Conservation (phyloP, 2,797 vertebrate species). For the Threskiornis aethiopicus region DNA sequence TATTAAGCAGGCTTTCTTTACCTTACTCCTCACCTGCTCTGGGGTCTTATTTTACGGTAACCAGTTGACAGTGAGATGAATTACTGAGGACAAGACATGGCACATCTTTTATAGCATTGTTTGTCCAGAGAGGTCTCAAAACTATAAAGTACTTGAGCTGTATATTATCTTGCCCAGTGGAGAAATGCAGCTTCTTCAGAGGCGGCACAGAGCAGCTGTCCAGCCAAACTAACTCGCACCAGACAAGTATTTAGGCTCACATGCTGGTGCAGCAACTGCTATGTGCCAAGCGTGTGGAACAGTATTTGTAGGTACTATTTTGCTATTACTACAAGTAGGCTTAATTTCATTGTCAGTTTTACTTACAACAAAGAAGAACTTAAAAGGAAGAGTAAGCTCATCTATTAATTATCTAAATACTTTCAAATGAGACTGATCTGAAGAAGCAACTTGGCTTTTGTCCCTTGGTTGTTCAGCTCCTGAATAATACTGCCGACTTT, state of each 20-base stretch:
- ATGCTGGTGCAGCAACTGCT: background rate
- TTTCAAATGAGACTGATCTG: background rate
- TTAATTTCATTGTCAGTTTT: background rate
- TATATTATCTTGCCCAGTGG: background rate
- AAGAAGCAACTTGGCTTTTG: conserved; percentile 1
- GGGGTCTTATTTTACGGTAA: background rate
- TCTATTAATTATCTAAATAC: background rate
- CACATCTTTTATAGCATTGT: background rate
- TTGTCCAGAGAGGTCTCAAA: background rate
- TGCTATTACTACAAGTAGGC: background rate
- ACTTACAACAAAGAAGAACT: background rate
- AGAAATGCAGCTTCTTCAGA: background rate
- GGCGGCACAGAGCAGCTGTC: background rate
- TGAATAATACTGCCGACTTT: background rate
- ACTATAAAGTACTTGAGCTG: background rate
- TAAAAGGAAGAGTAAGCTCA: background rate
- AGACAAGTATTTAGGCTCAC: background rate
- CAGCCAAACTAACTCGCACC: background rate
- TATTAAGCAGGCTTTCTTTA: background rate
- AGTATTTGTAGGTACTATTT: background rate
- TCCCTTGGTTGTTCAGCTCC: background rate
- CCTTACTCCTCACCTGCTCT: background rate
- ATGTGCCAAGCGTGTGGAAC: background rate
- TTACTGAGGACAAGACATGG: background rate
- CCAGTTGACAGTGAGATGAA: background rate